phyloP scores from a whole-genome alignment of 2,888 invertebrate genomes.

The Julus scanicus region DNA sequence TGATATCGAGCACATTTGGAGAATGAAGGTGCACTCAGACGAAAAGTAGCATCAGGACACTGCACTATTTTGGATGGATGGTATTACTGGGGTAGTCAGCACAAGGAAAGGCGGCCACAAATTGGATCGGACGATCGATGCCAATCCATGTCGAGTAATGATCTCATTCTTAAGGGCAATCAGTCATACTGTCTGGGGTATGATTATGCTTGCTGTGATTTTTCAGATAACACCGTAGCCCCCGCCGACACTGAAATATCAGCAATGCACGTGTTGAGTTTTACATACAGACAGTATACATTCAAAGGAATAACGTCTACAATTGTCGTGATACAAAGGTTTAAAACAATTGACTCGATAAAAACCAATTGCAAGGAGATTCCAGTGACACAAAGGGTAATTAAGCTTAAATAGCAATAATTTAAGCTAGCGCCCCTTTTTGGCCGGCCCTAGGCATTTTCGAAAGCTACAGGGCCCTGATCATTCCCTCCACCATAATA shows the following conservation, averaged over 20 bases:
- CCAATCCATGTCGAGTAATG: constrained; percentile 12
- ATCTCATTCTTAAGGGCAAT: constrained; percentile 43
- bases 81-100: background rate
- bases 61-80: background rate
- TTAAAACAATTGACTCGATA: too few relatives aligned
- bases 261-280: background rate
- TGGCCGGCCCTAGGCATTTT: too few relatives aligned
- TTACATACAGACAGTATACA: background rate
- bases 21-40: constrained; percentile 40
- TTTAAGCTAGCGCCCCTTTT: too few relatives aligned
- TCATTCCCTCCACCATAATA: too few relatives aligned
- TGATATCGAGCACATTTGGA: constrained; percentile 45
- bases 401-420: too few relatives aligned
- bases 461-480: too few relatives aligned
- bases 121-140: constrained; percentile 29
- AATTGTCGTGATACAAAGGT: too few relatives aligned
- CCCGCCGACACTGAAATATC: background rate
- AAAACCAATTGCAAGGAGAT: too few relatives aligned
- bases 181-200: constrained; percentile 30
- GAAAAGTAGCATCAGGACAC: background rate
- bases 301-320: too few relatives aligned
- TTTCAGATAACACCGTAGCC: background rate
- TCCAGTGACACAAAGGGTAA: too few relatives aligned
- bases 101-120: background rate
- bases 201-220: constrained; percentile 37